phyloP scores from a whole-genome alignment of 2,888 invertebrate species.

The Hydroisotoma schaefferi region DNA sequence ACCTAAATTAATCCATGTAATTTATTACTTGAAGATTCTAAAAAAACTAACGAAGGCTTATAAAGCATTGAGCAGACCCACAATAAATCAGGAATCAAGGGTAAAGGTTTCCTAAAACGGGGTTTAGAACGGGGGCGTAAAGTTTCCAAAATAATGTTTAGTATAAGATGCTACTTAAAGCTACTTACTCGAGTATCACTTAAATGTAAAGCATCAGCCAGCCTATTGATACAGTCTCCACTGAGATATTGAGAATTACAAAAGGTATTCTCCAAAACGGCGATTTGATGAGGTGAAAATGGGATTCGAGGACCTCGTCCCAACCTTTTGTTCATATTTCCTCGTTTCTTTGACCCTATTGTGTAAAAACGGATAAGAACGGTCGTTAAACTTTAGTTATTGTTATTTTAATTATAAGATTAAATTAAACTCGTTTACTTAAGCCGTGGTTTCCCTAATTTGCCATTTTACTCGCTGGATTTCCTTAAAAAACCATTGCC shows the following conservation, averaged over 20 bases:
- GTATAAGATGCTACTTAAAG: no score
- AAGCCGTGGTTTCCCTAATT: background rate
- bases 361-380: background rate
- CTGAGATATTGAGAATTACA: conserved; percentile 65
- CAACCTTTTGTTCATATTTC: conserved; percentile 49
- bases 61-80: no score
- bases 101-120: no score
- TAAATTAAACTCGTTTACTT: background rate
- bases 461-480: background rate
- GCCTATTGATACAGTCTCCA: conserved; percentile 63
- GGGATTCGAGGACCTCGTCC: conserved; percentile 69
- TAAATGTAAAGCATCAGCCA: conserved; percentile 63
- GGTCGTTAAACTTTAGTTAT: no score
- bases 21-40: no score
- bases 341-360: conserved; percentile 8
- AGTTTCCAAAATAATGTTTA: no score
- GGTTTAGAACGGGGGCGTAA: no score
- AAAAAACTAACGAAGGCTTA: no score
- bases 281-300: conserved; percentile 66
- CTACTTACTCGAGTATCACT: conserved; percentile 63
- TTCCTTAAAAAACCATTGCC: no score
- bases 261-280: conserved; percentile 67
- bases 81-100: no score
- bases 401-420: no score
- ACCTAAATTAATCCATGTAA: no score